Evolutionary conservation across 2,113 vertebrate species (phyloP), one percentile per base, ranked within the genome.

Genomic region (Lampris incognitus): DNA sequence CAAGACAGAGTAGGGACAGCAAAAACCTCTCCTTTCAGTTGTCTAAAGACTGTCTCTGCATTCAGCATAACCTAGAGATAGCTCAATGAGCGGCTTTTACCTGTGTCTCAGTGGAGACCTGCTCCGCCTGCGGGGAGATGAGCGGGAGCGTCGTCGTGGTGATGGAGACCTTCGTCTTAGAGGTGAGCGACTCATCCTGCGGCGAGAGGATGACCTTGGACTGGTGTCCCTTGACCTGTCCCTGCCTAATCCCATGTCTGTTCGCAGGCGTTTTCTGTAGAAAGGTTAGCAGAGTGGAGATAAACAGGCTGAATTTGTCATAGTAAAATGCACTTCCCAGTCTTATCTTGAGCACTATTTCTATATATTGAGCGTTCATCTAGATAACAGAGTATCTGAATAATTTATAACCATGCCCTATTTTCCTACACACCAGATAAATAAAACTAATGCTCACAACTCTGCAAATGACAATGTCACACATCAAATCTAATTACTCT

Each of bases 91-190:
- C 37, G 2, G 38, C 1, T 36, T 56, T 94, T 89, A 99, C 97
- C 97, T 96, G 88, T 95, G 96, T 68, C 94, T 70, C 5, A 94
- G 81, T 41, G 96, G 97, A 82, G 97, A 97, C 71, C 97, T 91
- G 86, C 97, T 97, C 85, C 97, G 92, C 74, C 97, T 95, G 75
- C 96, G 93, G 2, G 96, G 97, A 48, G 97, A 96, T 55, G 88
- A 90, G 10, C 91, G 90, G 4, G 95, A 95, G 0, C 95, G 95
- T 57, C 97, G 93, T 11, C 97, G 91, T 1, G 84, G 97, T 0
- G 97, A 97, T 0, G 93, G 95, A n/a, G 93, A 93, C 75, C 93
- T 79, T 4, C 94, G 82, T 63, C 93, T 89, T 0, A 94, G 60
- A 8, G 94, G 93, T 0, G 94, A 94, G 37, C 93, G 92, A 48